Evolutionary conservation across 2,797 vertebrate species (phyloP), one percentile per base, ranked within the genome.

Genomic region (Cheirogaleus major): DNA sequence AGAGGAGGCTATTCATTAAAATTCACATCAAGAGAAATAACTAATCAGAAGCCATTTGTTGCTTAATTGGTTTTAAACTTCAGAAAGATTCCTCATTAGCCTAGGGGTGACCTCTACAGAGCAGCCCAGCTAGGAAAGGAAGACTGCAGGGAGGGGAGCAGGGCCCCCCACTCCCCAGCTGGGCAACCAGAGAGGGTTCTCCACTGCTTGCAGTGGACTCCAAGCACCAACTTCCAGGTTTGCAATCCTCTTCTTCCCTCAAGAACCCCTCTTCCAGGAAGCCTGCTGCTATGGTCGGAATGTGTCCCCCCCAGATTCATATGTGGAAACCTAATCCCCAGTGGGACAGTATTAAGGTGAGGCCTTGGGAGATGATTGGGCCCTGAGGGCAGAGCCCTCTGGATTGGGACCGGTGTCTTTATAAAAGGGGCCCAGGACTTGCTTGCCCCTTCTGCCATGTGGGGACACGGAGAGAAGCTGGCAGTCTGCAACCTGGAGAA

Each of bases 1-100:
- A 91, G 59, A 96, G 5, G 22, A 91, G 52, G 35, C 70, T 63
- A 18, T 93, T 97, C 85, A 82, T 95, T 95, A 92, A 95, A 95
- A 97, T 96, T 96, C 93, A 80, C 73, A 95, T 95, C 73, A 79
- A 97, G 88, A 89, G 78, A 97, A 96, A 95, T 76, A 93, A 94
- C 90, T 96, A 92, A 95, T 93, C 93, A 95, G 91, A 97, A 91
- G 43, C 35, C 5, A 20, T 96, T 97, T 92, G 82, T 85, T 75
- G 78, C 85, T 96, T 97, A 97, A 96, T 94, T 97, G 95, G 59
- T 97, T 97, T 96, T 93, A 95, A 96, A 96, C 96, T 95, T 96
- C 65, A 86, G 72, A 81, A 96, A 79, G 73, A 88, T 86, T 96
- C 86, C 90, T 96, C 89, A 79, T 96, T 96, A 97, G 93, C 95